Percentiles rank a stretch among this genome's conserved stretches.
These are phyloP conservation scores for Betta splendens DNA, from an alignment of 2,797 vertebrate genomes.

Conservation along the genomic window DNA sequence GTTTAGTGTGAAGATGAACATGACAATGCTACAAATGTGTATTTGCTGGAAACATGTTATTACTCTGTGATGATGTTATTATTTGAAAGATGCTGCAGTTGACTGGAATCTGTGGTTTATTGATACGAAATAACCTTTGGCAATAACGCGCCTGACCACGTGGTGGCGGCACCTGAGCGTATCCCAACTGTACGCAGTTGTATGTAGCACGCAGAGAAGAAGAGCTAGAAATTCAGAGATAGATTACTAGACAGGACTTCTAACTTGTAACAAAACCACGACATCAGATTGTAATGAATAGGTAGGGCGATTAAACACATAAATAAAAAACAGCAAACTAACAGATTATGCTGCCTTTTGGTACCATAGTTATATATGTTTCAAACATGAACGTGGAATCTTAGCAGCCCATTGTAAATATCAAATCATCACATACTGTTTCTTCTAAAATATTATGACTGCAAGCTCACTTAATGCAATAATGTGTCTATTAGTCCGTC, in stretches of 20 bases:
- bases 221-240: neutral
- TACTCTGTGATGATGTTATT: neutral
- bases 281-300: neutral
- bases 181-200: neutral
- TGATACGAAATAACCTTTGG: slow-evolving; percentile 9
- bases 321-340: too few species aligned
- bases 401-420: too few species aligned
- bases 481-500: neutral
- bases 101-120: neutral
- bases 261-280: neutral
- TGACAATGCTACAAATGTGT: slow-evolving; percentile 19
- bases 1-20: slow-evolving; percentile 26
- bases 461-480: neutral
- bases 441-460: too few species aligned
- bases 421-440: too few species aligned
- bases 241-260: neutral
- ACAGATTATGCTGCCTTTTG: too few species aligned
- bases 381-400: too few species aligned
- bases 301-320: too few species aligned
- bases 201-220: slow-evolving; percentile 15
- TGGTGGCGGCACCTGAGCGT: neutral
- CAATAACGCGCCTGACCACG: neutral
- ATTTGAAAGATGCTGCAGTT: neutral
- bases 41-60: slow-evolving; percentile 6
- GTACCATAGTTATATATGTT: too few species aligned